A percentile compares a stretch with the other conserved stretches of the same genome.
phyloP scores from a whole-genome alignment of 2,113 vertebrate genomes.

The Patagioenas fasciata region DNA sequence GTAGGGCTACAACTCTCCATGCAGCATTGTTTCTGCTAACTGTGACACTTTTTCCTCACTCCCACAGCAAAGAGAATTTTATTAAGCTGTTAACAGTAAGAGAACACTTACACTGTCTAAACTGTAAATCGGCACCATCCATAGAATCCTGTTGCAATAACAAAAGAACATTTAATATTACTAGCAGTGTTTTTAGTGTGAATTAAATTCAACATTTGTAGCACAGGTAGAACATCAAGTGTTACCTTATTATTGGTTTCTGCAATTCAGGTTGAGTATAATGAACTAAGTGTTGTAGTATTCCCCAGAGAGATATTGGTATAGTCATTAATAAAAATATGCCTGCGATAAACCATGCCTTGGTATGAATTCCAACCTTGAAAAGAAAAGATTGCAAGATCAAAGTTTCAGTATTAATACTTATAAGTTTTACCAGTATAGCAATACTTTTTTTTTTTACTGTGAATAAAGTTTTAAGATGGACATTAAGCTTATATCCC shows the following conservation, averaged over 20 bases:
- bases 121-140: slow-evolving; percentile 99
- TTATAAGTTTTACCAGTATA: neutral
- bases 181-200: neutral
- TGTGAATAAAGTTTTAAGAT: neutral
- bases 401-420: neutral
- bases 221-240: neutral
- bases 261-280: slow-evolving; percentile 97
- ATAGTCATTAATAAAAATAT: slow-evolving; percentile 97
- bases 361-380: slow-evolving; percentile 91
- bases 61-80: neutral
- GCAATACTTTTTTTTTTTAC: neutral
- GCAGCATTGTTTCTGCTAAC: neutral
- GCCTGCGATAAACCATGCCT: slow-evolving; percentile 97
- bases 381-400: neutral
- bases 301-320: slow-evolving; percentile 95
- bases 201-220: neutral
- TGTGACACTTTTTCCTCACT: neutral
- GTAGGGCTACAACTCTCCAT: neutral
- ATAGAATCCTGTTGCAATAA: slow-evolving; percentile 86
- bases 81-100: slow-evolving; percentile 17
- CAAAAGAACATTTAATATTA: slow-evolving; percentile 51
- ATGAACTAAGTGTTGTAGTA: slow-evolving; percentile 95
- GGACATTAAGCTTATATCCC: neutral
- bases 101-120: slow-evolving; percentile 93
- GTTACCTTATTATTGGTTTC: slow-evolving; percentile 96